phyloP scores from a whole-genome alignment of 2,888 invertebrate genomes.

The Seira sanloemensis region DNA sequence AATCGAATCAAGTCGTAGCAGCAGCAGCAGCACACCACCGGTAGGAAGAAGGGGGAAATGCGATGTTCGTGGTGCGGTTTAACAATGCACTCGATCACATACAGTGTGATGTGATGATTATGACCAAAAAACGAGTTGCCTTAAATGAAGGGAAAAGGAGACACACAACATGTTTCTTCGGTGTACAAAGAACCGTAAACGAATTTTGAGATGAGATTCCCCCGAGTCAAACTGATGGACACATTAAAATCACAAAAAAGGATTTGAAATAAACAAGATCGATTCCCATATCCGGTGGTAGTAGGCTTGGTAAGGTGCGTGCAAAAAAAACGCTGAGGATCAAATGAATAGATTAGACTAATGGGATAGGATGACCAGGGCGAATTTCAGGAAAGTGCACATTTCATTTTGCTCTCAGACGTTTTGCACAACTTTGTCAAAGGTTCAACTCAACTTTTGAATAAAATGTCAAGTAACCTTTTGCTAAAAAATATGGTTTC shows the following conservation, averaged over 20 bases:
- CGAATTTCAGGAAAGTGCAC: too few relatives aligned
- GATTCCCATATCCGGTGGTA: slow-evolving; percentile 12
- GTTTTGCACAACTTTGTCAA: too few relatives aligned
- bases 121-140: not conserved
- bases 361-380: too few relatives aligned
- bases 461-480: too few relatives aligned
- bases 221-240: not conserved
- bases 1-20: slow-evolving; percentile 23
- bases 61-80: not conserved
- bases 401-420: too few relatives aligned
- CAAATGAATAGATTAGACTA: too few relatives aligned
- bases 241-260: not conserved
- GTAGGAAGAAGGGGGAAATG: not conserved
- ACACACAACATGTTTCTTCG: not conserved
- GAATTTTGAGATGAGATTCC: too few relatives aligned
- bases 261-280: not conserved
- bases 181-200: not conserved
- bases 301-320: too few relatives aligned
- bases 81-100: not conserved
- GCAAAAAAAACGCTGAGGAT: not conserved
- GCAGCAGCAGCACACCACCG: too few relatives aligned
- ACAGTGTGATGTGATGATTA: not conserved
- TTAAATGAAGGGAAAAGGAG: not conserved
- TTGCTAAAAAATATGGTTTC: too few relatives aligned
- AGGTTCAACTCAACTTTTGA: too few relatives aligned